Evolutionary conservation across 1,140 invertebrate genomes (phyloP).

Genomic region (Ooceraea biroi): DNA sequence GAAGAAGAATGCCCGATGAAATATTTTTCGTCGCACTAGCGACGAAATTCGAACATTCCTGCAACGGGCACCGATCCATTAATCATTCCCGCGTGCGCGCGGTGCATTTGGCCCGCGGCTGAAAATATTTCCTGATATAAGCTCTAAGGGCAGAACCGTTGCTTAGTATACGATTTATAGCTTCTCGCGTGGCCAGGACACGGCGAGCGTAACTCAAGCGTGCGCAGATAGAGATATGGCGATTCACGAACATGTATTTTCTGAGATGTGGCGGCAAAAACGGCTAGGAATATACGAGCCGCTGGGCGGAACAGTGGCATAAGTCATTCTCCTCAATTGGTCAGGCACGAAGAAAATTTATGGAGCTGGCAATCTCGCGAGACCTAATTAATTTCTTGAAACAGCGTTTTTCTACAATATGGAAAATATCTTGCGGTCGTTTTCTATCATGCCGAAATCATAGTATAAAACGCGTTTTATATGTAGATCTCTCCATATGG

Average conservation of each 20-base stretch:
- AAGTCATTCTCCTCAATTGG: conserved; percentile 58
- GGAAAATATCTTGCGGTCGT: background rate
- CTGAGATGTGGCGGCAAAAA: conserved; percentile 60
- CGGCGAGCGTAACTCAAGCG: conserved; percentile 60
- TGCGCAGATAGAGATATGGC: conserved; percentile 63
- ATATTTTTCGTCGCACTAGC: conserved; percentile 42
- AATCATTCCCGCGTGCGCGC: conserved; percentile 47
- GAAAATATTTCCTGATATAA: conserved; percentile 63
- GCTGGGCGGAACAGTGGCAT: conserved; percentile 53
- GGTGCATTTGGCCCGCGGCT: conserved; percentile 51
- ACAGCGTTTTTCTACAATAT: background rate
- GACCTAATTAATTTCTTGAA: conserved; percentile 48
- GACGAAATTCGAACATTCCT: conserved; percentile 53
- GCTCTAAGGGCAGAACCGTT: conserved; percentile 58
- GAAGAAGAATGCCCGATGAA: conserved; percentile 11
- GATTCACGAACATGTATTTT: conserved; percentile 62
- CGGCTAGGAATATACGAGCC: conserved; percentile 55
- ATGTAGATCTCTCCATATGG: too few relatives aligned
- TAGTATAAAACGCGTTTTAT: background rate
- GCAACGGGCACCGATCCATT: conserved; percentile 56
- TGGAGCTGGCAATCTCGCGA: conserved; percentile 9
- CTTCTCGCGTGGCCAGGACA: conserved; percentile 58
- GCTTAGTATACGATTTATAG: conserved; percentile 62
- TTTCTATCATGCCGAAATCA: background rate
- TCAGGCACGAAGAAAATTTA: conserved; percentile 36